These are phyloP conservation scores for Craseonycteris thonglongyai DNA, from an alignment of 2,113 vertebrate genomes.

Conservation along the genomic window DNA sequence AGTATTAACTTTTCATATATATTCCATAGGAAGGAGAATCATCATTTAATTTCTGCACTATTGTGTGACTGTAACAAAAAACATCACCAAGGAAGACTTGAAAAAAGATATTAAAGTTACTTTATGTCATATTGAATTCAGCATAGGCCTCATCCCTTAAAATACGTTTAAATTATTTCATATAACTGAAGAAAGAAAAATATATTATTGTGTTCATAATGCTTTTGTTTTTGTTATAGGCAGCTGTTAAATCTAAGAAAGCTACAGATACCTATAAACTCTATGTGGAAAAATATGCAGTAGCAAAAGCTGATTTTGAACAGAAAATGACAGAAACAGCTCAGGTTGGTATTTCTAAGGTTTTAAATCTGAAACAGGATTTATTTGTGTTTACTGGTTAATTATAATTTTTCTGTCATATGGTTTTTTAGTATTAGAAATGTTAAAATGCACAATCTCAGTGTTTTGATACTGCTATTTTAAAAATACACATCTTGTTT, in stretches of 20 bases:
- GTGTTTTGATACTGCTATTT: not conserved
- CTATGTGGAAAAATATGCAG: conserved; percentile 94
- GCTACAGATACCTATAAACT: conserved; percentile 95
- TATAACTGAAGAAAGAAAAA: conserved; percentile 36
- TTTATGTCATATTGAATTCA: not conserved
- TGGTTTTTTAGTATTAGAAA: conserved; percentile 23
- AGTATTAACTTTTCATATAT: not conserved
- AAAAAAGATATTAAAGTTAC: conserved; percentile 18
- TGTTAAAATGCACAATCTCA: not conserved
- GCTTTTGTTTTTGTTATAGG: conserved; percentile 82
- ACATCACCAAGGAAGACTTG: not conserved
- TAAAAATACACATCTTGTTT: conserved; percentile 15
- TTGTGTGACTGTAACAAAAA: not conserved
- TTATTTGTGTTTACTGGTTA: conserved; percentile 8
- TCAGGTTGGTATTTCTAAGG: conserved; percentile 83
- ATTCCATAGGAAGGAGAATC: not conserved
- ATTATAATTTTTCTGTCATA: not conserved
- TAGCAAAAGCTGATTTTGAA: conserved; percentile 95
- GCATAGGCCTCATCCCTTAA: not conserved
- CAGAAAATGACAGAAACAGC: conserved; percentile 97
- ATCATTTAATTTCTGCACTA: not conserved
- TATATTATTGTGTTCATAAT: not conserved
- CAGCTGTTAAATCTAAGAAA: conserved; percentile 95
- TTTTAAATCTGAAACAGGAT: not conserved
- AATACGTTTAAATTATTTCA: conserved; percentile 28